Evolutionary conservation across 2,113 vertebrate species (phyloP).

Genomic region (Sardina pilchardus): DNA sequence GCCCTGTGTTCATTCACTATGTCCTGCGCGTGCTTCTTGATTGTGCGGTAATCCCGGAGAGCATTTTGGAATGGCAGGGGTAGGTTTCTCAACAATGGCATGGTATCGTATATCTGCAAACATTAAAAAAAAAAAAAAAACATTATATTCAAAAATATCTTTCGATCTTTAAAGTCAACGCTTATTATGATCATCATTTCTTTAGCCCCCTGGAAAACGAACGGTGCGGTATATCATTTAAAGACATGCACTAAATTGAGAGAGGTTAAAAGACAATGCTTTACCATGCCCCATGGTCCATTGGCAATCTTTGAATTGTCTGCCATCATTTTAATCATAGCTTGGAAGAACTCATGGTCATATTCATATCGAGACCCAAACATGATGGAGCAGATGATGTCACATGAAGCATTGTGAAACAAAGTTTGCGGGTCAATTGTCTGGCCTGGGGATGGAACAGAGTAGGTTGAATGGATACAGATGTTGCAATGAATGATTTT

Average conservation of each 20-base stretch:
- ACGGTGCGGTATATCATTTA: not conserved
- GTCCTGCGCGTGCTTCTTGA: constrained; percentile 31
- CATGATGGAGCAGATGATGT: constrained; percentile 74
- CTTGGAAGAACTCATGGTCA: constrained; percentile 56
- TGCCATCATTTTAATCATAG: constrained; percentile 36
- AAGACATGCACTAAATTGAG: not conserved
- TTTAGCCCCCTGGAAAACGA: not conserved
- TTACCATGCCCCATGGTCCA: constrained; percentile 62
- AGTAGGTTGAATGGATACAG: not conserved
- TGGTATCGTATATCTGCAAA: constrained; percentile 45
- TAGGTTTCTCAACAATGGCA: constrained; percentile 42
- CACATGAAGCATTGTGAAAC: constrained; percentile 69
- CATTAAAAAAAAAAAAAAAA: not conserved
- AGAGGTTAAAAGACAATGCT: constrained; percentile 13
- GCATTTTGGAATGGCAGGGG: constrained; percentile 53
- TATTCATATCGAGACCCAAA: constrained; percentile 71
- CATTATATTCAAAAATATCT: not conserved
- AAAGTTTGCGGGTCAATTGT: constrained; percentile 51
- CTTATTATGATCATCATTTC: not conserved
- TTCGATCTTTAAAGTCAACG: not conserved
- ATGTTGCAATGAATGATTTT: not conserved
- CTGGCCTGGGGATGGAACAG: constrained; percentile 46
- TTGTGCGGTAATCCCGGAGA: constrained; percentile 25
- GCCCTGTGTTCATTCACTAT: constrained; percentile 46
- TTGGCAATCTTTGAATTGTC: constrained; percentile 49